Conservation (phyloP, 2,113 vertebrate genomes). For the Alligator mississippiensis region DNA sequence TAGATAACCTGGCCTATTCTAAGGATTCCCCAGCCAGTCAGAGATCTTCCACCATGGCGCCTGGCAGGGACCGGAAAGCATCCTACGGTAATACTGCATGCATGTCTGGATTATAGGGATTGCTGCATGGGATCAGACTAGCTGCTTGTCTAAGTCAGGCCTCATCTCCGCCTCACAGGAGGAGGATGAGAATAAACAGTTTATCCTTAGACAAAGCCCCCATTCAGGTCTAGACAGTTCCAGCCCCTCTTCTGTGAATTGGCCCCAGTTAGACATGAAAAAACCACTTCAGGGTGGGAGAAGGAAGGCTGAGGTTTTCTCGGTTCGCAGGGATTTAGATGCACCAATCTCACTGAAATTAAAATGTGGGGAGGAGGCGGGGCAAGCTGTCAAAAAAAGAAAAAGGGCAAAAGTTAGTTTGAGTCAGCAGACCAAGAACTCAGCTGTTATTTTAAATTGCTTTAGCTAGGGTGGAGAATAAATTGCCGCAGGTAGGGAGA, state of each 20-base stretch:
- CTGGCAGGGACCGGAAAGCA: neutral
- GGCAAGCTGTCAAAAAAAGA: neutral
- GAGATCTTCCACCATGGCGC: slow-evolving; percentile 11
- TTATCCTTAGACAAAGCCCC: neutral
- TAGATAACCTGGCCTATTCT: slow-evolving; percentile 29
- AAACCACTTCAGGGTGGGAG: neutral
- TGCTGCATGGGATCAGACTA: accelerated
- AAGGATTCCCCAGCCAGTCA: neutral
- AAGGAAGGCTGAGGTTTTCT: neutral
- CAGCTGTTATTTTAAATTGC: neutral
- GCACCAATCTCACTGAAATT: neutral
- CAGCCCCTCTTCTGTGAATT: neutral
- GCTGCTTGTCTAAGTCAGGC: neutral
- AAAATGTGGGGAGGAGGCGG: too few species aligned
- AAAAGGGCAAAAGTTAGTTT: neutral
- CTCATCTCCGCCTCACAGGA: neutral
- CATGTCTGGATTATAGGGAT: accelerated
- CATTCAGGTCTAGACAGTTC: neutral
- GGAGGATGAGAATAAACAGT: neutral
- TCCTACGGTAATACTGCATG: slow-evolving; percentile 48
- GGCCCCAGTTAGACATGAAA: neutral
- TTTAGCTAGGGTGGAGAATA: neutral
- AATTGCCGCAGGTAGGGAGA: neutral
- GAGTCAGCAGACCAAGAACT: neutral
- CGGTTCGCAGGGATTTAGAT: neutral